Percentiles rank a stretch among this genome's conserved stretches.
These are phyloP conservation scores for Chrysolina oricalcia DNA, from an alignment of 2,888 invertebrate genomes.

Conservation along the genomic window DNA sequence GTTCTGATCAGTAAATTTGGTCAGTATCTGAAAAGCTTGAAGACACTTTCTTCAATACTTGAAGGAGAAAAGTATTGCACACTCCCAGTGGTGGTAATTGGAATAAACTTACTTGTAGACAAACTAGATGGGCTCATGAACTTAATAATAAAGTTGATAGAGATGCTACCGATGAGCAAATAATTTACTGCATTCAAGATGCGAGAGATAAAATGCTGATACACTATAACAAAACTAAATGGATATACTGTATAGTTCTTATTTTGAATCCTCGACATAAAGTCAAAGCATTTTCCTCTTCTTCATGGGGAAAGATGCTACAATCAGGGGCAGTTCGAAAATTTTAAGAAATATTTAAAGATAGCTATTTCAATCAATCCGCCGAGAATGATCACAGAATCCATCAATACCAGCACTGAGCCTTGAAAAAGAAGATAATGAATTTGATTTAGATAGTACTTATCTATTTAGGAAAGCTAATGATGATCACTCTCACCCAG, in stretches of 20 bases:
- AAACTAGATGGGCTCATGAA: too few species aligned
- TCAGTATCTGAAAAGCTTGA: too few species aligned
- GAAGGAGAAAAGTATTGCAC: too few species aligned
- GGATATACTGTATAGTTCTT: constrained; percentile 56
- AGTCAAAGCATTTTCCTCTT: constrained; percentile 52
- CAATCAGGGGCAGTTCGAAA: constrained; percentile 10
- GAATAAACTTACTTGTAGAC: too few species aligned
- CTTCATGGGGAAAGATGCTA: constrained; percentile 48
- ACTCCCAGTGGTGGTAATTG: too few species aligned
- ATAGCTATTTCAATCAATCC: neutral
- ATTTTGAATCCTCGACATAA: constrained; percentile 58
- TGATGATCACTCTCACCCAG: neutral
- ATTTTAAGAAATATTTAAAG: constrained; percentile 25
- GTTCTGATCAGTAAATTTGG: too few species aligned
- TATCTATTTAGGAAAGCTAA: constrained; percentile 10
- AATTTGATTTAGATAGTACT: constrained; percentile 9
- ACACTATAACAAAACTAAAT: constrained; percentile 57
- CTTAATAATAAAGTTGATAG: too few species aligned
- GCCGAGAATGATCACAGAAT: neutral
- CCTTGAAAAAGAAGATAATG: constrained; percentile 6
- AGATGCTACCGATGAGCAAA: too few species aligned
- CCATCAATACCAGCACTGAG: too few species aligned
- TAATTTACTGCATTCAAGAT: too few species aligned
- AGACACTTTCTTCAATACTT: too few species aligned
- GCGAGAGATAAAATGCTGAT: constrained; percentile 25